Percentiles rank a stretch among this genome's conserved stretches.
These are phyloP conservation scores for Microctonus brassicae DNA, from an alignment of 2,888 invertebrate genomes.

Conservation along the genomic window DNA sequence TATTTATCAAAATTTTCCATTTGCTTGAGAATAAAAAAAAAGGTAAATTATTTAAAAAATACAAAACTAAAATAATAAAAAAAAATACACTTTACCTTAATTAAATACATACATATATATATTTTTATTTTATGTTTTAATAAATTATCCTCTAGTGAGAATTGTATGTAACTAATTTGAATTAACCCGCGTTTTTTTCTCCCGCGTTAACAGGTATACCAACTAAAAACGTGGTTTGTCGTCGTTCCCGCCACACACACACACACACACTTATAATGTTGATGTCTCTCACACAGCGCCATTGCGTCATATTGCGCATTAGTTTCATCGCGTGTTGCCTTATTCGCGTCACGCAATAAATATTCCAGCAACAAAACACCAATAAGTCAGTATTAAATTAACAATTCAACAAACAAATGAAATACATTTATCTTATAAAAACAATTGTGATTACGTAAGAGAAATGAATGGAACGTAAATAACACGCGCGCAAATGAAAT, in stretches of 20 bases:
- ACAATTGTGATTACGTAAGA: background rate
- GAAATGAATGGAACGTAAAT: background rate
- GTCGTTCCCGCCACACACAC: background rate
- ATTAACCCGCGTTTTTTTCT: slow-evolving; percentile 49
- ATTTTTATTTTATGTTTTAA: background rate
- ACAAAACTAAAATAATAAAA: no score
- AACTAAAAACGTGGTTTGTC: slow-evolving; percentile 42
- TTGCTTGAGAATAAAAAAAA: no score
- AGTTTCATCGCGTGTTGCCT: slow-evolving; percentile 50
- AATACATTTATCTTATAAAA: background rate
- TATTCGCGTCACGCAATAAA: background rate
- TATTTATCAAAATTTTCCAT: background rate
- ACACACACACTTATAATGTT: background rate
- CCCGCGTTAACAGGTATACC: slow-evolving; percentile 47
- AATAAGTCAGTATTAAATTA: background rate
- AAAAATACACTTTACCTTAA: no score
- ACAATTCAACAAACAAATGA: background rate
- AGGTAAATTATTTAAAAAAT: no score
- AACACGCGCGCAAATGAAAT: background rate
- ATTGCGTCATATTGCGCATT: slow-evolving; percentile 65
- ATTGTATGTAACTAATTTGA: slow-evolving; percentile 35
- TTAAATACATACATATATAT: background rate
- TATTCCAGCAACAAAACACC: background rate
- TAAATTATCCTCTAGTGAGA: background rate
- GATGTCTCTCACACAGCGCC: slow-evolving; percentile 23